Evolutionary conservation across 2,113 vertebrate species (phyloP), one percentile per base, ranked within the genome.

Genomic region (Heteronetta atricapilla): DNA sequence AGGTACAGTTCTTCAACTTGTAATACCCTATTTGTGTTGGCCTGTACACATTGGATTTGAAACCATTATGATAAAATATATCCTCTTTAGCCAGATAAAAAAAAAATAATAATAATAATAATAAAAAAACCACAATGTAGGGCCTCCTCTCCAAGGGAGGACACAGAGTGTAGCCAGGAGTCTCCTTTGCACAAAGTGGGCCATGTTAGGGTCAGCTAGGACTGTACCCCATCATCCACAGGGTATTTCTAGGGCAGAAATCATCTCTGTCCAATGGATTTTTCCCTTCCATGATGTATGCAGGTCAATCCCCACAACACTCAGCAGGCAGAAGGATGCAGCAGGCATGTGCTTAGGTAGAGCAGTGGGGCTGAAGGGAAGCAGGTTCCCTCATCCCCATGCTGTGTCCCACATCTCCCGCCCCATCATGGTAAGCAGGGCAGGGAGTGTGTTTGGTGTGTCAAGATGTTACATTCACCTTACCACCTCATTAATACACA

Each of bases 1-100:
- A 98, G 99, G 99, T 98, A 98, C 97, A 98, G 98, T 98, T 98
- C 98, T 99, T 99, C 98, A 98, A 98, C 98, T 98, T 98, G 98
- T 98, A 99, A 98, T 98, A 98, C 98, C 98, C 98, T 98, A 98
- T 99, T 99, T 99, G 98, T 96, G 97, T 98, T 98, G 98, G 98
- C 98, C 98, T 98, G 97, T 97, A 98, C 97, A 97, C 97, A 97
- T 91, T 82, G 97, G 98, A 98, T 98, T 97, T 97, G 97, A 97
- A 98, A 98, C 97, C 97, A 97, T 98, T 98, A 96, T 97, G 98
- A 98, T 99, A 98, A 99, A 99, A 99, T 98, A 98, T 98, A 98
- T 98, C 98, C 98, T 98, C 97, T 98, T 98, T 98, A 98, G 97
- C 95, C 96, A 92, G 97, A 98, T 97, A 93, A 98, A 98, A 98